A percentile compares a stretch with the other conserved stretches of the same genome.
phyloP scores from a whole-genome alignment of 2,888 invertebrate genomes.

The Eubasilissa splendida region DNA sequence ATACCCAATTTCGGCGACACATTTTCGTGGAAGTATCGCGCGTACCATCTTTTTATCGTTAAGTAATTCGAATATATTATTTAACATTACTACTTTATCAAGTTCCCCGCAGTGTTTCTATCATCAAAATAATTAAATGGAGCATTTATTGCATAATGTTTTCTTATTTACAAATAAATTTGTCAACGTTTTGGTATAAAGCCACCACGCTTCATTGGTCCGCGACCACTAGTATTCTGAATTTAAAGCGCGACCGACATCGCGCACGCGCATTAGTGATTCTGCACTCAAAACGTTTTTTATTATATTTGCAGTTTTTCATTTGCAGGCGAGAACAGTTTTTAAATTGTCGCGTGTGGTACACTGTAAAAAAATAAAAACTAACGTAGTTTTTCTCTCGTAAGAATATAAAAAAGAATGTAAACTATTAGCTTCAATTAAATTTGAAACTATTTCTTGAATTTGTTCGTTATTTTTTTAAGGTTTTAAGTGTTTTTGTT shows the following conservation, averaged over 20 bases:
- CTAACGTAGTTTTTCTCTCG: no score
- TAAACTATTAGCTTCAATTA: no score
- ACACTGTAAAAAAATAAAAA: no score
- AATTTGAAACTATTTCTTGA: no score
- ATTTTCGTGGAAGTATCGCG: no score
- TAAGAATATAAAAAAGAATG: no score
- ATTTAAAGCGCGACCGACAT: not conserved
- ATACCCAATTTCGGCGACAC: no score
- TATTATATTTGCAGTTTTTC: not conserved
- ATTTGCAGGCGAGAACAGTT: not conserved
- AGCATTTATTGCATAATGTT: constrained; percentile 13
- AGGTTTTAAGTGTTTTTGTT: no score
- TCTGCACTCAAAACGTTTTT: not conserved
- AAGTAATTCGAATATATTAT: no score
- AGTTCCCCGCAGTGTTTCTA: not conserved
- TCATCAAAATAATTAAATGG: constrained; percentile 6
- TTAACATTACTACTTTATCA: no score
- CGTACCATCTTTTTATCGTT: no score
- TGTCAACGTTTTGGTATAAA: constrained; percentile 11
- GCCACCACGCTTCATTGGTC: constrained; percentile 15
- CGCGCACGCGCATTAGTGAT: not conserved
- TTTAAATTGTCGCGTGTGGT: not conserved
- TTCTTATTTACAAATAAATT: constrained; percentile 14
- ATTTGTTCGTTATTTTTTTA: no score
- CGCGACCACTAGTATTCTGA: constrained; percentile 6